These are phyloP conservation scores for Poliocrania exsul DNA, from an alignment of 2,797 vertebrate genomes.

Conservation along the genomic window DNA sequence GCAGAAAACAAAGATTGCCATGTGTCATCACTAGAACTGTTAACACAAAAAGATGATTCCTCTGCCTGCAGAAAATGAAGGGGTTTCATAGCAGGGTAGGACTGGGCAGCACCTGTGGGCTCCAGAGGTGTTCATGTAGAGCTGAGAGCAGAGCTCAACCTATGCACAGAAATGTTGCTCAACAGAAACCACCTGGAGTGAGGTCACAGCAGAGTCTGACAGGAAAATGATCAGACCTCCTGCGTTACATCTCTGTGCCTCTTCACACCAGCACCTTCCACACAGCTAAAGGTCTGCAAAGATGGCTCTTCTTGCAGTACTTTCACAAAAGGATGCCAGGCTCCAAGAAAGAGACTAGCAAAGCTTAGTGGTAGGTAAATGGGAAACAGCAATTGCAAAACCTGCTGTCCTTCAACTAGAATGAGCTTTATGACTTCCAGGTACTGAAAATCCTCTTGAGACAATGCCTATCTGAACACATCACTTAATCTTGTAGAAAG, in stretches of 20 bases:
- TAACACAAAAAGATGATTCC: not conserved
- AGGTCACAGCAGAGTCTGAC: rapidly evolving
- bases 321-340: not conserved
- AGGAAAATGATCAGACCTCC: not conserved
- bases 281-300: not conserved
- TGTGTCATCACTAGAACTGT: not conserved
- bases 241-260: not conserved
- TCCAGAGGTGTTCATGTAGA: rapidly evolving
- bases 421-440: not conserved
- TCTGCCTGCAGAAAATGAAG: not conserved
- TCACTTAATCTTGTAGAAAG: conserved; percentile 61
- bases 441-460: conserved; percentile 15
- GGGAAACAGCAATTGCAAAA: not conserved
- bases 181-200: rapidly evolving
- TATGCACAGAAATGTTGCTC: not conserved
- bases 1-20: not conserved
- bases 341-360: not conserved
- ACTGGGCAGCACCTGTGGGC: not conserved
- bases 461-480: conserved; percentile 27
- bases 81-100: not conserved
- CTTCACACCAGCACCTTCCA: not conserved
- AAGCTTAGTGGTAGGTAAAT: not conserved
- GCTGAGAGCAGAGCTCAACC: not conserved
- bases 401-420: not conserved
- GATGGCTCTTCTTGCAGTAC: not conserved